These are phyloP conservation scores for Dallia pectoralis DNA, from an alignment of 2,797 vertebrate species.

Conservation along the genomic window DNA sequence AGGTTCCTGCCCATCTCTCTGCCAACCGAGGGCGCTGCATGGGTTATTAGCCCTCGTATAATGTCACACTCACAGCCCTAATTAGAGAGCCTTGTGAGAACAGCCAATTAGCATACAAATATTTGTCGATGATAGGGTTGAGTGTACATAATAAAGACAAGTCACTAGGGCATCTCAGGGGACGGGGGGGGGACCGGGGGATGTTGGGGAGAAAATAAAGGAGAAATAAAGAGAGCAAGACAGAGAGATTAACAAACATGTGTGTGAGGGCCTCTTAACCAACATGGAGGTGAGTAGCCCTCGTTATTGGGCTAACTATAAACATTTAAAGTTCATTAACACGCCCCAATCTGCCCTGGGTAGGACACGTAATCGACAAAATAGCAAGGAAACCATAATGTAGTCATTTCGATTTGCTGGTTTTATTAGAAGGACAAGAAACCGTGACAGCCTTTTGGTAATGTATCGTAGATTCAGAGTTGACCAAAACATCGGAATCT, in stretches of 20 bases:
- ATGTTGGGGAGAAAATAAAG: conserved; percentile 9
- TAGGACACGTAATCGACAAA: conserved; percentile 19
- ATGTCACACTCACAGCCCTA: conserved; percentile 58
- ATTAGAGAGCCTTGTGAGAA: conserved; percentile 60
- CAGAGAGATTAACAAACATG: not conserved
- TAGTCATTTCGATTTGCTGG: too few relatives aligned
- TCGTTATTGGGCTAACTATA: conserved; percentile 27
- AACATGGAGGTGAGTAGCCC: conserved; percentile 27
- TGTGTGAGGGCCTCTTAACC: conserved; percentile 14
- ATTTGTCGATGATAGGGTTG: conserved; percentile 57
- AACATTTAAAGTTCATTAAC: conserved; percentile 35
- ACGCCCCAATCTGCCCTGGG: conserved; percentile 14
- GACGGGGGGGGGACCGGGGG: not conserved
- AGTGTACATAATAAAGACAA: conserved; percentile 49
- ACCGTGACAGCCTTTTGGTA: too few relatives aligned
- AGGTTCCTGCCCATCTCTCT: conserved; percentile 47
- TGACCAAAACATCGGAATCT: too few relatives aligned
- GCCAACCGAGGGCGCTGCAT: conserved; percentile 44
- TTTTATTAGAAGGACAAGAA: not conserved
- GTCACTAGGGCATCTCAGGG: conserved; percentile 32
- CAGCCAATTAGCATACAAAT: conserved; percentile 68
- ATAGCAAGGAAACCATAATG: not conserved
- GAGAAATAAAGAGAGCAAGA: not conserved
- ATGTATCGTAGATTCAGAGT: too few relatives aligned
- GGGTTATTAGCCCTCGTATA: conserved; percentile 54